Conservation (phyloP, 2,888 invertebrate species). For the Cyaniris semiargus region DNA sequence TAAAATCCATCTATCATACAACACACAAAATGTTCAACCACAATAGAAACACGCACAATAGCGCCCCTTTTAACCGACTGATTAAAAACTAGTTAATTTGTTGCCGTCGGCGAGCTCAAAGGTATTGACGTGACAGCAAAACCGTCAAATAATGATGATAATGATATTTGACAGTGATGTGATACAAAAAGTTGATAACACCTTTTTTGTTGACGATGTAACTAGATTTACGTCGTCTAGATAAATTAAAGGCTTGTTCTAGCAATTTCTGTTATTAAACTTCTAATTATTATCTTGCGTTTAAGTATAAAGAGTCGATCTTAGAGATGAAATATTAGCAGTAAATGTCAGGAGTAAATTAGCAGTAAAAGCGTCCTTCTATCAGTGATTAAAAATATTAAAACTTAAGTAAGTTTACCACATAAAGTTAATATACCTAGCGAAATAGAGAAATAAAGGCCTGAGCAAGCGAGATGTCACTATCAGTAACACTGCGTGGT, state of each 20-base stretch:
- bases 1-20: constrained; percentile 10
- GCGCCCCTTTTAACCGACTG: constrained; percentile 8
- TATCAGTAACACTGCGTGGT: too few species aligned
- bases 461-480: too few species aligned
- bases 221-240: background rate
- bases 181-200: constrained; percentile 24
- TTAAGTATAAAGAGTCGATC: too few species aligned
- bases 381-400: too few species aligned
- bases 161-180: constrained; percentile 31
- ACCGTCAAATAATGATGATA: constrained; percentile 28
- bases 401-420: too few species aligned
- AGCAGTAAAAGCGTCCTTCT: too few species aligned
- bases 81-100: constrained; percentile 31
- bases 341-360: too few species aligned
- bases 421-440: too few species aligned
- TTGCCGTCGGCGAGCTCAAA: constrained; percentile 27
- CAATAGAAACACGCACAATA: constrained; percentile 1
- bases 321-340: too few species aligned
- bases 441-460: too few species aligned
- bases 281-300: too few species aligned
- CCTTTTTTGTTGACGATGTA: background rate
- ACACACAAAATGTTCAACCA: background rate
- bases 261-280: background rate
- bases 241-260: background rate
- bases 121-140: constrained; percentile 28